Base-by-base conservation (phyloP, 2,113 vertebrate species). In the Pagrus major region DNA sequence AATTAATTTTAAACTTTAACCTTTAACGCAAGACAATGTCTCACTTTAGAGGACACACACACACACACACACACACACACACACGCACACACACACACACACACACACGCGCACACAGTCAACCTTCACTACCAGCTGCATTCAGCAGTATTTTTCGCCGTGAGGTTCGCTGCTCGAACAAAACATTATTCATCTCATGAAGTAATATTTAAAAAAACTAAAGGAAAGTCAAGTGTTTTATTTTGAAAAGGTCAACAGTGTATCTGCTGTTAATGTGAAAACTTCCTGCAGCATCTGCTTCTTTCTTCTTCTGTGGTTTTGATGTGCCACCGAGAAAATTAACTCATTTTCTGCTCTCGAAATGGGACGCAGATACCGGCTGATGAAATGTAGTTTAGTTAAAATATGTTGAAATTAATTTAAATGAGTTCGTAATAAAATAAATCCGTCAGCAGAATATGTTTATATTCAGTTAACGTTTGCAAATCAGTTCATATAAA, bases 41-140 rank as follows among this genome's bases (percentile, higher is more conserved):
- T 63, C 47, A 54, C 7, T 60, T 11, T 67, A 10, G 31, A 49
- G 54, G 54, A 14, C 20, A 7, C 20, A 37, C 52, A 58, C 31
- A 59, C 56, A 59, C 29, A 58, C 56, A 33, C 55, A 58, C 16
- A 56, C 54, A 31, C 54, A 56, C 54, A 56, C 54, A 56, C 25
- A 55, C 51, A 27, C 54, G 10, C 54, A 56, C 55, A 20, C 51
- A 54, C 23, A n/a, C 44, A 23, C 27, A 33, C 55, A 56, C 27
- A 56, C 54, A 56, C 54, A 56, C 6, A 29, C 27, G 9, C 27
- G 33, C 16, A 20, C 52, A 55, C 25, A 52, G 31, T 35, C 47
- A 56, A 63, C 71, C 56, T 42, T 68, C 52, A 25, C 33, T 58
- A 31, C 12, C 6, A 49, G 44, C 60, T 31, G 44, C 44, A 35